Base-by-base conservation (phyloP, 2,797 vertebrate genomes). In the Anguilla pacifica region DNA sequence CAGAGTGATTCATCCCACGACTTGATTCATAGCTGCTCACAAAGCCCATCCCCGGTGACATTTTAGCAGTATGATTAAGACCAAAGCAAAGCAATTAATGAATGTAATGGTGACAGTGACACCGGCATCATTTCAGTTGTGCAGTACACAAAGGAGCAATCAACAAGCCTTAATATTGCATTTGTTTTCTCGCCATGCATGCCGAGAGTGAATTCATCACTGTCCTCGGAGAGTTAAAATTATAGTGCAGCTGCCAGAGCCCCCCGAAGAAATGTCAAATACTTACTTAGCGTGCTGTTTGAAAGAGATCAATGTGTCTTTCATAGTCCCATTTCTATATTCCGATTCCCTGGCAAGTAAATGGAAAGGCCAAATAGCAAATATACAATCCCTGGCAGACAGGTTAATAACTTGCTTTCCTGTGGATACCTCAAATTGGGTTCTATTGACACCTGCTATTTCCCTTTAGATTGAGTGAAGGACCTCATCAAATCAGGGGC, bases 371-470 rank as follows among this genome's bases (percentile, higher is more conserved):
- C 89, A 89, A 84, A 67, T 81, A 85, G 88, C 84, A 67, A 86
- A 90, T 86, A 88, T 79, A 86, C 87, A 83, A 74, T 90, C 89
- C 91, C 86, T 89, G 88, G 87, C 92, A 86, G 92, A 64, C 81
- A 81, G 93, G 94, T 95, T 95, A 95, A 95, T 95, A 95, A 94
- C 94, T 94, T 89, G 89, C 92, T 92, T 94, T 95, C 92, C 91
- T 90, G 90, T 91, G 92, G 93, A 94, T 53, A 49, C 88, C 86
- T 91, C 92, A 94, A 94, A 95, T 94, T 95, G 94, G 92, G 93
- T 93, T 95, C 90, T 91, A 94, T 93, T 95, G 95, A 94, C 93
- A 94, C 93, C 93, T 92, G 93, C 92, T 95, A 93, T 95, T 94
- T 93, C 87, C 88, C 81, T 84, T 90, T 90, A 53, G 94, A 95